A percentile compares a stretch with the other conserved stretches of the same genome.
Evolutionary conservation across 2,888 invertebrate species (phyloP).

Genomic region (Eupithecia insigniata): DNA sequence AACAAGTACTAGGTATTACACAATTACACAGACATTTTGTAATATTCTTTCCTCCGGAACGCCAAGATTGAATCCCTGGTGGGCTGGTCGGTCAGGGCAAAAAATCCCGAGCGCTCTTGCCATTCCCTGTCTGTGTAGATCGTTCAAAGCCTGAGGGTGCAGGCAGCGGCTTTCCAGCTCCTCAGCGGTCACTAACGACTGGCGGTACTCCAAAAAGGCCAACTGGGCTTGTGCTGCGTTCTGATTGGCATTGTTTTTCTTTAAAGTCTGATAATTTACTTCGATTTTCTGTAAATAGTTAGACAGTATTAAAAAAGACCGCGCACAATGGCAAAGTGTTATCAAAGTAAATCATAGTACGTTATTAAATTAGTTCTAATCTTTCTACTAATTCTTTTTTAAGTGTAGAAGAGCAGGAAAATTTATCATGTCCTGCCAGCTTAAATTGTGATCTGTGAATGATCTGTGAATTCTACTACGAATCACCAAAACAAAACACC

Average conservation of each 20-base stretch:
- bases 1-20: not conserved
- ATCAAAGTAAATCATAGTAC: not conserved
- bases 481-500: conserved; percentile 17
- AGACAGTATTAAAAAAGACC: not conserved
- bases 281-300: conserved; percentile 16
- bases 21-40: conserved; percentile 18
- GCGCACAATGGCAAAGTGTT: not conserved
- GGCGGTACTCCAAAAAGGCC: conserved; percentile 32
- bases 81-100: conserved; percentile 18
- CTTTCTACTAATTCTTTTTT: too few species aligned
- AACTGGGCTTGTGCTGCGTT: conserved; percentile 32
- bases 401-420: too few species aligned
- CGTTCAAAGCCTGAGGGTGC: conserved; percentile 33
- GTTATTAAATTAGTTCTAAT: not conserved
- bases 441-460: not conserved
- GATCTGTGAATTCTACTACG: not conserved
- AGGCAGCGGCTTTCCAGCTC: conserved; percentile 33
- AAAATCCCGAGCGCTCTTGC: conserved; percentile 23
- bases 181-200: conserved; percentile 14
- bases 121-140: conserved; percentile 25
- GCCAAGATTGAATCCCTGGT: conserved; percentile 2
- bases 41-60: conserved; percentile 27
- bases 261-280: conserved; percentile 10
- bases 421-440: not conserved
- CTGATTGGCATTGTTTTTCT: conserved; percentile 21